phyloP scores from a whole-genome alignment of 2,113 vertebrate species.

The Empidonax traillii region DNA sequence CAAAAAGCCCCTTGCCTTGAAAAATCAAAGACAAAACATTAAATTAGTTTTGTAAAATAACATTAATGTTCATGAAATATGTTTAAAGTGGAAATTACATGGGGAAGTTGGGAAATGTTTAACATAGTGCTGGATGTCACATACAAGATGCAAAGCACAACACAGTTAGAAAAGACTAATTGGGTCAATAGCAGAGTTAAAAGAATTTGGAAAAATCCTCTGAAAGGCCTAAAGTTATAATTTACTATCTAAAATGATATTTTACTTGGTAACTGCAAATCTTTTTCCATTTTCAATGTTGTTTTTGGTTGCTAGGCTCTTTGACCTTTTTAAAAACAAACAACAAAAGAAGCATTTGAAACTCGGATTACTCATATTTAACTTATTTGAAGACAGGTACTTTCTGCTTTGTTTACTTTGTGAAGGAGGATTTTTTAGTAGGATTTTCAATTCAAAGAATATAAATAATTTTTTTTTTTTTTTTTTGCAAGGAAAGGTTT shows the following conservation, averaged over 20 bases:
- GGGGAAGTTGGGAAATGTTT: conserved; percentile 50
- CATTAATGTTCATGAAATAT: conserved; percentile 26
- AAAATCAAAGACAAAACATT: conserved; percentile 51
- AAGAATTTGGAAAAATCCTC: rapidly evolving
- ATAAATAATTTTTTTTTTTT: not conserved
- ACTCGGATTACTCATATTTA: not conserved
- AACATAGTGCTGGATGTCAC: not conserved
- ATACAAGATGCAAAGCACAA: not conserved
- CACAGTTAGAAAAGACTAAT: not conserved
- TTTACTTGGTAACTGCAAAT: not conserved
- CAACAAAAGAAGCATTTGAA: not conserved
- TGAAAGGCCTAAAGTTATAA: not conserved
- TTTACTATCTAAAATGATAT: not conserved
- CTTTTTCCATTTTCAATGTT: not conserved
- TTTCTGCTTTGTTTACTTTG: not conserved
- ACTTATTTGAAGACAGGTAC: not conserved
- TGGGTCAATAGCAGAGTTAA: not conserved
- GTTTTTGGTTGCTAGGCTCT: not conserved
- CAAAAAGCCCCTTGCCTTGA: not conserved
- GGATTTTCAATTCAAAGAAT: not conserved
- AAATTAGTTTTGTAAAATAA: conserved; percentile 32
- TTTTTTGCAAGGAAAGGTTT: not conserved
- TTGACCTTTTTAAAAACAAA: not conserved
- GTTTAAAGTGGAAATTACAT: conserved; percentile 47
- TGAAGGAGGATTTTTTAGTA: not conserved